Evolutionary conservation across 2,888 invertebrate species (phyloP).

Genomic region (Thyatira batis): DNA sequence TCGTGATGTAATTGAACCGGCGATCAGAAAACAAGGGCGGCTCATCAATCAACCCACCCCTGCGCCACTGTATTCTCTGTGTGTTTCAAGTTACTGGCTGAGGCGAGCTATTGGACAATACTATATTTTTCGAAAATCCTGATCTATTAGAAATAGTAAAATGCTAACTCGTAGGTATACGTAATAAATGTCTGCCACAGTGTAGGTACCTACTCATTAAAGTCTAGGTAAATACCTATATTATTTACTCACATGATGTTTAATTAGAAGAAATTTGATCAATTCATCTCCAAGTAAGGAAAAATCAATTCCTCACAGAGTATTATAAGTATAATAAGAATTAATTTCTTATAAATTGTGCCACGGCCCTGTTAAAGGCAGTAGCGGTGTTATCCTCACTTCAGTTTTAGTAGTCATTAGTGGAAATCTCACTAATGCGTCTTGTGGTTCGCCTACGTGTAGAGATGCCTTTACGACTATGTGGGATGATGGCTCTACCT

Average conservation of each 20-base stretch:
- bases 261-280: too few species aligned
- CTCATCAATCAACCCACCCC: slow-evolving; percentile 75
- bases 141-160: too few species aligned
- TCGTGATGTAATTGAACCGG: slow-evolving; percentile 71
- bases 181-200: too few species aligned
- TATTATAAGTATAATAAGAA: too few species aligned
- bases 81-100: slow-evolving; percentile 16
- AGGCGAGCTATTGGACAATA: slow-evolving; percentile 14
- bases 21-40: slow-evolving; percentile 69
- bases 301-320: too few species aligned
- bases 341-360: slow-evolving; percentile 35
- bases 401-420: slow-evolving; percentile 69
- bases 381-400: slow-evolving; percentile 62
- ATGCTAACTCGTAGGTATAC: too few species aligned
- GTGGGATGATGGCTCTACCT: not conserved
- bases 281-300: too few species aligned
- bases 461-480: slow-evolving; percentile 18
- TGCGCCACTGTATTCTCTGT: slow-evolving; percentile 16
- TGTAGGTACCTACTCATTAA: too few species aligned
- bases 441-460: slow-evolving; percentile 37
- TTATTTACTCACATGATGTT: too few species aligned
- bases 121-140: not conserved
- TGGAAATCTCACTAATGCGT: slow-evolving; percentile 63
- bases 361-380: slow-evolving; percentile 37
- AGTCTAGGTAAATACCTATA: too few species aligned